phyloP scores from a whole-genome alignment of 2,113 vertebrate genomes.

The Callionymus lyra region DNA sequence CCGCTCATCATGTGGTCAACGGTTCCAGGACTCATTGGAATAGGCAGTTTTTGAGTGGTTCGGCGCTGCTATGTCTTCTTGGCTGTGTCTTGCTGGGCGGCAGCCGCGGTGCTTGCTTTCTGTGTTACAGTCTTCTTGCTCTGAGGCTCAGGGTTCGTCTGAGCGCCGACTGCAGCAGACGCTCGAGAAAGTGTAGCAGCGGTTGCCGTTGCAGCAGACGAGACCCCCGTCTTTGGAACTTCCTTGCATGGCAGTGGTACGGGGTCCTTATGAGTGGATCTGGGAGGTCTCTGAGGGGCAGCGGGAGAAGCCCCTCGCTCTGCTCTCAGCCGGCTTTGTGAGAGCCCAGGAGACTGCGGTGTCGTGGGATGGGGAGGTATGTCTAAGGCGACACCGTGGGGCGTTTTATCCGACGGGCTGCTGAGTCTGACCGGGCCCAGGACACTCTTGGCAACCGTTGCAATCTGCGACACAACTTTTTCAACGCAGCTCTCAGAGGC shows the following conservation, averaged over 20 bases:
- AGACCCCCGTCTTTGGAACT: conserved; percentile 29
- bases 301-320: conserved; percentile 14
- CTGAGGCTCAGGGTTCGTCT: conserved; percentile 36
- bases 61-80: conserved; percentile 75
- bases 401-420: conserved; percentile 37
- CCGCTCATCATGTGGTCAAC: too few relatives aligned
- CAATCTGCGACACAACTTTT: conserved; percentile 53
- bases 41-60: conserved; percentile 2
- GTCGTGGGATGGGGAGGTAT: conserved; percentile 6
- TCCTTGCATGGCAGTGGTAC: conserved; percentile 7
- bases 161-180: too few relatives aligned
- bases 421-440: conserved; percentile 69
- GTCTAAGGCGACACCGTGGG: conserved; percentile 15
- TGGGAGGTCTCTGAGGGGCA: conserved; percentile 9
- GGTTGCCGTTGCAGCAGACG: conserved; percentile 14
- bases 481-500: conserved; percentile 50
- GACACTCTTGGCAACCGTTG: conserved; percentile 65
- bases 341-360: conserved; percentile 6
- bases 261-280: conserved; percentile 33
- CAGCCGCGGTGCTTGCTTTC: conserved; percentile 8
- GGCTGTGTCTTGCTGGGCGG: conserved; percentile 59
- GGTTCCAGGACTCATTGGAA: conserved; percentile 4
- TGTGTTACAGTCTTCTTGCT: conserved; percentile 54
- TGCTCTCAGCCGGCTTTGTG: conserved; percentile 27
- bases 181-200: too few relatives aligned